Base-by-base conservation (phyloP, 2,888 invertebrate genomes). In the Dexiosoma caninum region DNA sequence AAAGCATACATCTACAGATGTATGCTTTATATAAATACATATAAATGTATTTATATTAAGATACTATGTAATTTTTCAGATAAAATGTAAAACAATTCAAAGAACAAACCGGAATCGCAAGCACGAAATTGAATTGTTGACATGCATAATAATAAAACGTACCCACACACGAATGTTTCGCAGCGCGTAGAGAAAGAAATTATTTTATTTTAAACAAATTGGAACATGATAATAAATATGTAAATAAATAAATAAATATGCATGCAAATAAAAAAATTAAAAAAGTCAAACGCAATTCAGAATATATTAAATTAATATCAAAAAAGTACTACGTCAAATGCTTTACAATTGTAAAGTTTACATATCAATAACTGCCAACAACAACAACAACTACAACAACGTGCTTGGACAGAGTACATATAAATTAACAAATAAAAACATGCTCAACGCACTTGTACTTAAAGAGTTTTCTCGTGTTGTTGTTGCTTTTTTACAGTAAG, bases 401-500 rank as follows among this genome's bases (percentile, higher is more conserved):
- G 8, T 42, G 44, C 10, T 19, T 32, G n/a, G 30, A 9, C 9
- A 46, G n/a, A n/a, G n/a, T n/a, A n/a, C n/a, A n/a, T n/a, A n/a
- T n/a, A n/a, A n/a, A n/a, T n/a, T n/a, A n/a, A n/a, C n/a, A n/a
- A n/a, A n/a, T n/a, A n/a, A n/a, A n/a, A 62, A 46, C 5, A 49
- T 64, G 49, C 49, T 32, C 2, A 4, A 16, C 55, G 27, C 51
- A 67, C 12, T 59, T 32, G 32, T 59, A 59, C 51, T 59, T 57
- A 66, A 21, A 57, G 7, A 40, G 3, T 27, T 42, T 42, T n/a
- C 51, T 30, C 35, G 10, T 8, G 10, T 35, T 27, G n/a, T 37
- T 70, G 12, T 27, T 51, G 51, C 14, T 53, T 12, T 14, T 14
- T 55, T 70, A 40, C 71, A 66, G 66, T 71, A 78, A 78, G 71